A percentile compares a stretch with the other conserved stretches of the same genome.
These are phyloP conservation scores for Cheilinus undulatus DNA, from an alignment of 2,113 vertebrate genomes.

Conservation along the genomic window DNA sequence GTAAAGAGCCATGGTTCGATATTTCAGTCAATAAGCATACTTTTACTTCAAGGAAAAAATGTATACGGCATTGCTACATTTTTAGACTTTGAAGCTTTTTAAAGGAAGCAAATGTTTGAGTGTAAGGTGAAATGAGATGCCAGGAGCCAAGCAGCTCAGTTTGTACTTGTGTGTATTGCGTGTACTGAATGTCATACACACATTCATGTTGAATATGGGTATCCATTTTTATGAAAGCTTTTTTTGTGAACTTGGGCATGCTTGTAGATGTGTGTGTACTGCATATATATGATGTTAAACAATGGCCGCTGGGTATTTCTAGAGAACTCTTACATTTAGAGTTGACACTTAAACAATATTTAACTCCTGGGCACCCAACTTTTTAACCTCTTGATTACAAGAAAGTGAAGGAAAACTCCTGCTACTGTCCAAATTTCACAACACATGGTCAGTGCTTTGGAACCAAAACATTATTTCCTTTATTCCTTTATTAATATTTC, in stretches of 20 bases:
- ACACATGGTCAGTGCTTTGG: too few species aligned
- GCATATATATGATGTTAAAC: not conserved
- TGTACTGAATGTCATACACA: not conserved
- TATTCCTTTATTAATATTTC: too few species aligned
- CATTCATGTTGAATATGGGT: not conserved
- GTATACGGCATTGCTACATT: slow-evolving; percentile 12
- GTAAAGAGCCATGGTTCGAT: slow-evolving; percentile 21
- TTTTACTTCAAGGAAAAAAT: slow-evolving; percentile 35
- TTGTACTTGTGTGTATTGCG: not conserved
- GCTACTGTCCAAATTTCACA: too few species aligned
- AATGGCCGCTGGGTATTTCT: too few species aligned
- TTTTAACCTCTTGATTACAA: too few species aligned
- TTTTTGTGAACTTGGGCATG: not conserved
- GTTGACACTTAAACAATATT: too few species aligned
- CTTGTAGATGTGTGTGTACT: not conserved
- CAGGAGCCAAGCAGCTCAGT: slow-evolving; percentile 15
- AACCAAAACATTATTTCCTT: too few species aligned
- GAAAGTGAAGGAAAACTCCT: too few species aligned
- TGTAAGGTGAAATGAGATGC: slow-evolving; percentile 24
- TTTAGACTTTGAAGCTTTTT: slow-evolving; percentile 41
- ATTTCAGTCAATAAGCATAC: slow-evolving; percentile 23
- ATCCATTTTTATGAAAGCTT: not conserved
- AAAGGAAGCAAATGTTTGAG: slow-evolving; percentile 33
- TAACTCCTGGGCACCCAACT: too few species aligned
- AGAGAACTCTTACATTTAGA: too few species aligned